These are phyloP conservation scores for Margaritifera margaritifera DNA, from an alignment of 2,888 invertebrate genomes.

Conservation along the genomic window DNA sequence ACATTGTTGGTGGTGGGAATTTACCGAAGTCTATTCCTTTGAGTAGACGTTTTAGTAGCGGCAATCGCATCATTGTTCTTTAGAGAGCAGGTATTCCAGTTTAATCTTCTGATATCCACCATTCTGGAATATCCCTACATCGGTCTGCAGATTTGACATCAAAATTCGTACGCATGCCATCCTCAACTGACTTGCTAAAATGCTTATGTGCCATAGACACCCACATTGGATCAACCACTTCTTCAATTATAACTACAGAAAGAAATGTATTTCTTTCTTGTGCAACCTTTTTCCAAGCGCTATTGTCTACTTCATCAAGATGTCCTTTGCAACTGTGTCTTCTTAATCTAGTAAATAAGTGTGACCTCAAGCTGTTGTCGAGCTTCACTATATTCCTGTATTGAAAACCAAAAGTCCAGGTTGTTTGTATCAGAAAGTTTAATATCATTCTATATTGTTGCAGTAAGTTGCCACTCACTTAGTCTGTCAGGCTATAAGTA, in stretches of 20 bases:
- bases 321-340: too few species aligned
- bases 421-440: too few species aligned
- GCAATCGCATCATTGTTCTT: too few species aligned
- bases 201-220: constrained; percentile 20
- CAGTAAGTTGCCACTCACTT: constrained; percentile 9
- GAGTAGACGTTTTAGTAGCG: too few species aligned
- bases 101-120: constrained; percentile 34
- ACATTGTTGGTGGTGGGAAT: constrained; percentile 9
- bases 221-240: constrained; percentile 12
- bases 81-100: background rate
- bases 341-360: constrained; percentile 24
- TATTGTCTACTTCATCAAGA: constrained; percentile 4
- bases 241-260: constrained; percentile 26
- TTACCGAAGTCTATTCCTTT: background rate
- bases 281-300: too few species aligned
- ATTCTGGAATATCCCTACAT: constrained; percentile 20
- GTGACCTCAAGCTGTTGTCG: constrained; percentile 30
- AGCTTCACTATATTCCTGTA: constrained; percentile 20
- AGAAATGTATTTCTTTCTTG: background rate
- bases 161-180: constrained; percentile 20
- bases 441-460: too few species aligned
- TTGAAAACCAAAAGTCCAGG: constrained; percentile 23
- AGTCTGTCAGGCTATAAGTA: constrained; percentile 17
- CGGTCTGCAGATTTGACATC: constrained; percentile 19
- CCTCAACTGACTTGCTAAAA: constrained; percentile 14